Percentiles rank a stretch among this genome's conserved stretches.
Conservation (phyloP, 2,888 invertebrate species). For the Eumacrocentrus americanus region DNA sequence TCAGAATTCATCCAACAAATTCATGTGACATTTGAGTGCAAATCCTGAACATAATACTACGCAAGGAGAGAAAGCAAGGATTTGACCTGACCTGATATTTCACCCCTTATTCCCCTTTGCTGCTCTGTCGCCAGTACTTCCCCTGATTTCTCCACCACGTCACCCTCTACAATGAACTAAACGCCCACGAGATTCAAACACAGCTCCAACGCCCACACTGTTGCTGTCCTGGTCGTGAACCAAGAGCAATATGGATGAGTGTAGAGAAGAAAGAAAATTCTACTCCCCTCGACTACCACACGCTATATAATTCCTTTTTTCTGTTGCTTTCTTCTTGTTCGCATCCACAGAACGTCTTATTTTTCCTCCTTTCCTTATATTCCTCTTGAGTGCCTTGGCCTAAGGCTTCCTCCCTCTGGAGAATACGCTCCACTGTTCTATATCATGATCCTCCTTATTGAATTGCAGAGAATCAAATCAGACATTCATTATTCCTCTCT, state of each 20-base stretch:
- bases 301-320: neutral
- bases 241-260: constrained; percentile 15
- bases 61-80: constrained; percentile 8
- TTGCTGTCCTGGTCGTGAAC: constrained; percentile 27
- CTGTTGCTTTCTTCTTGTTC: neutral
- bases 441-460: too few relatives aligned
- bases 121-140: neutral
- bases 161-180: constrained; percentile 47
- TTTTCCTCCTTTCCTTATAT: constrained; percentile 9
- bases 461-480: too few relatives aligned
- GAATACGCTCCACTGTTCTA: neutral
- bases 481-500: too few relatives aligned
- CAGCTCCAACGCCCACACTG: constrained; percentile 43
- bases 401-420: neutral
- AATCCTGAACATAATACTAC: constrained; percentile 4
- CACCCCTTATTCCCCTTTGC: neutral
- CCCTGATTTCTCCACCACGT: constrained; percentile 22
- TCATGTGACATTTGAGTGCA: too few relatives aligned
- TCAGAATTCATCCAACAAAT: too few relatives aligned
- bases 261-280: constrained; percentile 1
- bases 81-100: constrained; percentile 11
- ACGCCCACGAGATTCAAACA: constrained; percentile 46
- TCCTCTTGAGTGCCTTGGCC: constrained; percentile 9
- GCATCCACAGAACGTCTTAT: neutral
- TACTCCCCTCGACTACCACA: neutral